Percentiles rank a stretch among this genome's conserved stretches.
Conservation (phyloP, 2,797 vertebrate genomes). For the Pitangus sulphuratus region DNA sequence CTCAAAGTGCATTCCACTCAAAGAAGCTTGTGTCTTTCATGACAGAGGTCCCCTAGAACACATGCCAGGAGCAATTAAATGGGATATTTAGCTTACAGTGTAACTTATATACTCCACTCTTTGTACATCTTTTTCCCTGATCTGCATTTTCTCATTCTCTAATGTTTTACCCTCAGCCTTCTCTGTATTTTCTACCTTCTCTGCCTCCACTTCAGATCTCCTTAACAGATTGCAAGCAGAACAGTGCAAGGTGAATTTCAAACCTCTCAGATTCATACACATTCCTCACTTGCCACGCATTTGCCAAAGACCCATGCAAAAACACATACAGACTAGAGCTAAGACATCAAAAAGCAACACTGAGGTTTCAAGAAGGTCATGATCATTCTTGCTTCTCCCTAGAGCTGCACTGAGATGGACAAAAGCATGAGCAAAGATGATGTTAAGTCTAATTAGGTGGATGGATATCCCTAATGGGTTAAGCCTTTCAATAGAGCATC, state of each 20-base stretch:
- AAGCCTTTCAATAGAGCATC: background rate
- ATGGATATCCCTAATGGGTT: accelerated
- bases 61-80: background rate
- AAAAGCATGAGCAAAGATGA: background rate
- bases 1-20: background rate
- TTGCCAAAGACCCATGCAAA: background rate
- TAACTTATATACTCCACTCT: background rate
- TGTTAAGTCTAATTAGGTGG: background rate
- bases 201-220: background rate
- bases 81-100: background rate
- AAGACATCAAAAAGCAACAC: background rate
- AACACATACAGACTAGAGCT: background rate
- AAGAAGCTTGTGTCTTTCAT: background rate
- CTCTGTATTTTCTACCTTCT: background rate
- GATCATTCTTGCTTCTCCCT: background rate
- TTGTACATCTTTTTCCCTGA: background rate
- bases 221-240: background rate
- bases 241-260: background rate
- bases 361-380: background rate
- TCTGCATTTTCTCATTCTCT: background rate
- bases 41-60: background rate
- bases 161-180: background rate
- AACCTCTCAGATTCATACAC: background rate
- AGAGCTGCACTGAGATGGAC: background rate
- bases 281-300: background rate